Conservation (phyloP, 2,113 vertebrate species). For the Junco hyemalis region DNA sequence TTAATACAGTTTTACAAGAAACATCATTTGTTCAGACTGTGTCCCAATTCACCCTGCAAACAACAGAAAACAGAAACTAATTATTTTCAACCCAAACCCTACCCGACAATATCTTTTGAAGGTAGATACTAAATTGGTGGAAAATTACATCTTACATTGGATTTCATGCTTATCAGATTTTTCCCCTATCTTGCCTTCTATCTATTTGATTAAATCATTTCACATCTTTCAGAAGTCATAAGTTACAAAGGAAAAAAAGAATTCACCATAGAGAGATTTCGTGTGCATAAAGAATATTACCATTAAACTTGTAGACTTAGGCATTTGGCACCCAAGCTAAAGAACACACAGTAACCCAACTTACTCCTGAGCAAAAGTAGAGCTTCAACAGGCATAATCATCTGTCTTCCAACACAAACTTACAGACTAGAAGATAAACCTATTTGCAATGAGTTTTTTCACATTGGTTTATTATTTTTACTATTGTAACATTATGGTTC, state of each 20-base stretch:
- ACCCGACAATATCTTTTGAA: slow-evolving; percentile 9
- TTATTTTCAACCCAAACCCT: slow-evolving; percentile 25
- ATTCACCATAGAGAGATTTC: background rate
- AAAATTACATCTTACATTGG: slow-evolving; percentile 57
- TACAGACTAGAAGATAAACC: background rate
- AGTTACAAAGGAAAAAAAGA: background rate
- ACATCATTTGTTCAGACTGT: slow-evolving; percentile 23
- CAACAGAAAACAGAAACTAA: slow-evolving; percentile 35
- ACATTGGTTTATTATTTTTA: background rate
- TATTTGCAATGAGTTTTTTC: background rate
- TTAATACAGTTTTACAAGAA: slow-evolving; percentile 31
- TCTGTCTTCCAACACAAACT: background rate
- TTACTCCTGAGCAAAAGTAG: background rate
- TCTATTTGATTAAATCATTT: slow-evolving; percentile 50
- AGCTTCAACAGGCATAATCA: background rate
- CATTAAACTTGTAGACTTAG: background rate
- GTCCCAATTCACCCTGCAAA: slow-evolving; percentile 30
- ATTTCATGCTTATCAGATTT: slow-evolving; percentile 55
- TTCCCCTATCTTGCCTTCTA: slow-evolving; percentile 8
- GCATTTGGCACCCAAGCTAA: background rate
- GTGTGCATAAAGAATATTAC: background rate
- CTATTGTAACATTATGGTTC: background rate
- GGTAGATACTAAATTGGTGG: slow-evolving; percentile 24
- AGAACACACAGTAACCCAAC: background rate
- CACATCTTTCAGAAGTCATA: slow-evolving; percentile 41